A percentile compares a stretch with the other conserved stretches of the same genome.
Evolutionary conservation across 2,113 vertebrate genomes (phyloP).

Genomic region (Arizona elegans): DNA sequence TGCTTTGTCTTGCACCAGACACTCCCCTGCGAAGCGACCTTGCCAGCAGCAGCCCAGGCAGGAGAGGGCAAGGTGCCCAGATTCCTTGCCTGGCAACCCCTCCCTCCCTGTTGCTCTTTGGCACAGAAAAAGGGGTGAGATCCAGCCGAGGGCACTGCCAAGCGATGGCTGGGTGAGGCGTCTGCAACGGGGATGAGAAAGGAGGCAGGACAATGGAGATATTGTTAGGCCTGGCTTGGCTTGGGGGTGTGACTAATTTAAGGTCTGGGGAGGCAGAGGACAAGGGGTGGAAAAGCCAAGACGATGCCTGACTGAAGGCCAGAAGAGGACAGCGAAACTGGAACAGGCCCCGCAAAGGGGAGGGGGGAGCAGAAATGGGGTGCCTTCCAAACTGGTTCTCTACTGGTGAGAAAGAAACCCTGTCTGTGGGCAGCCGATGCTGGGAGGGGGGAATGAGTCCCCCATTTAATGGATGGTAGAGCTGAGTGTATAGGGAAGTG

Average conservation of each 20-base stretch:
- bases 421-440: background rate
- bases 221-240: constrained; percentile 4
- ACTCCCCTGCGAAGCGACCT: background rate
- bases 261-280: background rate
- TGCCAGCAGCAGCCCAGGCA: background rate
- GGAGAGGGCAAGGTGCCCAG: background rate
- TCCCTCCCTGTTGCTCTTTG: background rate
- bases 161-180: background rate
- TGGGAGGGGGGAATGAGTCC: background rate
- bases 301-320: background rate
- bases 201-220: background rate
- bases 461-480: background rate
- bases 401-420: background rate
- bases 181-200: background rate
- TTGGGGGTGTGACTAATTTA: background rate
- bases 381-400: background rate
- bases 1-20: background rate
- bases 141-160: background rate
- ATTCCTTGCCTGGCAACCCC: constrained; percentile 1
- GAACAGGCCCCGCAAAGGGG: background rate
- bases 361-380: background rate
- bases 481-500: background rate
- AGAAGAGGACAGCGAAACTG: background rate
- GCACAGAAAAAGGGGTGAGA: background rate
- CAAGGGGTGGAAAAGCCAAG: background rate